Conservation (phyloP, 1,140 invertebrate species). For the Metopolophium dirhodum region DNA sequence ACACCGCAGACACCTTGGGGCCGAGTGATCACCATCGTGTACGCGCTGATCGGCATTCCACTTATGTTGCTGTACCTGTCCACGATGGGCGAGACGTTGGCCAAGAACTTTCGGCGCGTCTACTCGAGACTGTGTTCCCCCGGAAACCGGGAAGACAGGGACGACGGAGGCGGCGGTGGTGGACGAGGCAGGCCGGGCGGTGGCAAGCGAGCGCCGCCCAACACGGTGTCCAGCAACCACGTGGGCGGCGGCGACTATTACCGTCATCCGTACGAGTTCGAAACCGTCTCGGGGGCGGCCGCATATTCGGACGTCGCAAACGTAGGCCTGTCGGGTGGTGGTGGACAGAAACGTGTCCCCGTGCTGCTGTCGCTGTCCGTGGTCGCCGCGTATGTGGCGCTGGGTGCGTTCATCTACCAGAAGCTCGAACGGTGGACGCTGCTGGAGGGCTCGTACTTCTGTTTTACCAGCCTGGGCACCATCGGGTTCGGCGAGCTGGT, state of each 20-base stretch:
- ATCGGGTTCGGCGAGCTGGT: constrained; percentile 88
- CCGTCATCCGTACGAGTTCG: constrained; percentile 34
- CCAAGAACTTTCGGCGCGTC: constrained; percentile 63
- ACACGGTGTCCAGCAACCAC: constrained; percentile 62
- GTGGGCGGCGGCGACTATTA: constrained; percentile 60
- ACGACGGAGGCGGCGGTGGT: constrained; percentile 57
- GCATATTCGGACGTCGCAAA: background rate
- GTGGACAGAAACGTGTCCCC: constrained; percentile 61
- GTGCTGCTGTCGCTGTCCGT: constrained; percentile 66
- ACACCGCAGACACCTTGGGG: constrained; percentile 89
- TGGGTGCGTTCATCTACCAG: constrained; percentile 90
- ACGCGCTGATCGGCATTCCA: constrained; percentile 88
- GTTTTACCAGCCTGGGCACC: constrained; percentile 89
- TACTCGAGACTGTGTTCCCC: constrained; percentile 60
- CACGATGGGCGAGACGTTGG: constrained; percentile 79
- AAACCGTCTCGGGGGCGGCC: constrained; percentile 16
- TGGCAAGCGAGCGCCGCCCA: constrained; percentile 60
- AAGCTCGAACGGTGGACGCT: constrained; percentile 89
- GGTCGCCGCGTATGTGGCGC: constrained; percentile 86
- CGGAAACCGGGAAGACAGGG: background rate
- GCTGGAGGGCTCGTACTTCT: constrained; percentile 92
- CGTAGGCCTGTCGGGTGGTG: no score
- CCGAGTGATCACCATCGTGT: constrained; percentile 81
- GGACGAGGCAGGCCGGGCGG: constrained; percentile 59
- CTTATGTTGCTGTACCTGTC: constrained; percentile 89